phyloP scores from a whole-genome alignment of 2,113 vertebrate species.

The Aramus guarauna region DNA sequence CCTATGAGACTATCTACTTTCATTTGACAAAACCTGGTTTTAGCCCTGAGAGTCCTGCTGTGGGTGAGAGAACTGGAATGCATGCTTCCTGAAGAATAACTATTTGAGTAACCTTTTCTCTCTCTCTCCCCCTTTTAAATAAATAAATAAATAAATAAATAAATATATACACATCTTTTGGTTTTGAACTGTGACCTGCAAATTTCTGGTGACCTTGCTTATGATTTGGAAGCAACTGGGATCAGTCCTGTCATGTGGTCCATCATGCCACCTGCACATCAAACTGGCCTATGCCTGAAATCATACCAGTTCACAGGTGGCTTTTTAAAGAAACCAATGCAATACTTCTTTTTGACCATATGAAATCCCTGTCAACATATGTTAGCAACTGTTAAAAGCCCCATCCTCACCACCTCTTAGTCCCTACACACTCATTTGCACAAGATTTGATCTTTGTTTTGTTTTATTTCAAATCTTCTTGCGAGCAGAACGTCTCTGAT shows the following conservation, averaged over 20 bases:
- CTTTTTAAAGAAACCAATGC: neutral
- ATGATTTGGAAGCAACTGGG: neutral
- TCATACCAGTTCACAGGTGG: neutral
- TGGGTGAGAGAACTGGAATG: neutral
- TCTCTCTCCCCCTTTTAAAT: neutral
- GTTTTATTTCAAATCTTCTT: neutral
- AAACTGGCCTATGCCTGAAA: neutral
- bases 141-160: no score
- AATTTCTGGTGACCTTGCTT: neutral
- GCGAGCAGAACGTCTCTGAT: neutral
- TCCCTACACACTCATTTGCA: neutral
- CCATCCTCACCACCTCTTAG: neutral
- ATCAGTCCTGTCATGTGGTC: neutral
- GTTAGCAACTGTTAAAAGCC: neutral
- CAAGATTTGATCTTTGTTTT: neutral
- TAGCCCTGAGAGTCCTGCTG: neutral
- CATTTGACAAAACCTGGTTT: neutral
- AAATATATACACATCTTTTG: no score
- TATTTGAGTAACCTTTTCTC: neutral
- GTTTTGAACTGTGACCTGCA: neutral
- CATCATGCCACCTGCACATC: neutral
- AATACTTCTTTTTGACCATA: fast-evolving
- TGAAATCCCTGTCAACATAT: neutral
- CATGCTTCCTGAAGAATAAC: neutral
- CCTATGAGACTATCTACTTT: neutral